Evolutionary conservation across 2,888 invertebrate species (phyloP).

Genomic region (Acleris cristana): DNA sequence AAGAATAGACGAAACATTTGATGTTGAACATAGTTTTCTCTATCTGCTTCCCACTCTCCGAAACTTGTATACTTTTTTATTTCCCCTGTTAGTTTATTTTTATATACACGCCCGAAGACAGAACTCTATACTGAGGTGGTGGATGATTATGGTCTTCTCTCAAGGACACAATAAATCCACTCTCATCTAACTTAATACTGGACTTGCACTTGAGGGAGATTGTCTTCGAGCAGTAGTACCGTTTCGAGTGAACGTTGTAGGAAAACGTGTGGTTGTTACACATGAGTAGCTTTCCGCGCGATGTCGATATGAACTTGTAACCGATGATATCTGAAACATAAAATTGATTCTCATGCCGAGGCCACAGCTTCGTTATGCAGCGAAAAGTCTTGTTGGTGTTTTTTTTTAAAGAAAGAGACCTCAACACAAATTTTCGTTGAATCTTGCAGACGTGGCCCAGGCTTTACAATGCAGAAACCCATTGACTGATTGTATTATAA

Average conservation of each 20-base stretch:
- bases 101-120: conserved; percentile 25
- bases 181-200: conserved; percentile 48
- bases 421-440: too few relatives aligned
- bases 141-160: conserved; percentile 50
- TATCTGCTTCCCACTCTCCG: too few relatives aligned
- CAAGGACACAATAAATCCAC: conserved; percentile 43
- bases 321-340: conserved; percentile 8
- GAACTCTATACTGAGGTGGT: conserved; percentile 41
- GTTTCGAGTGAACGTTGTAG: conserved; percentile 51
- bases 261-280: conserved; percentile 53
- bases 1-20: too few relatives aligned
- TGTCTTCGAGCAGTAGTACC: conserved; percentile 36
- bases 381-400: too few relatives aligned
- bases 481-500: too few relatives aligned
- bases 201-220: conserved; percentile 51
- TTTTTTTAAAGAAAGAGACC: too few relatives aligned
- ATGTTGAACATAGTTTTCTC: too few relatives aligned
- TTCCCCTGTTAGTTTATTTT: conserved; percentile 12
- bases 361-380: too few relatives aligned
- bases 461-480: too few relatives aligned
- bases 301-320: conserved; percentile 26
- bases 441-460: too few relatives aligned
- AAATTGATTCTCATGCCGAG: neutral
- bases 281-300: conserved; percentile 46
- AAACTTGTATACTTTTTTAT: neutral